phyloP scores from a whole-genome alignment of 1,140 invertebrate genomes.

The Eupeodes corollae region DNA sequence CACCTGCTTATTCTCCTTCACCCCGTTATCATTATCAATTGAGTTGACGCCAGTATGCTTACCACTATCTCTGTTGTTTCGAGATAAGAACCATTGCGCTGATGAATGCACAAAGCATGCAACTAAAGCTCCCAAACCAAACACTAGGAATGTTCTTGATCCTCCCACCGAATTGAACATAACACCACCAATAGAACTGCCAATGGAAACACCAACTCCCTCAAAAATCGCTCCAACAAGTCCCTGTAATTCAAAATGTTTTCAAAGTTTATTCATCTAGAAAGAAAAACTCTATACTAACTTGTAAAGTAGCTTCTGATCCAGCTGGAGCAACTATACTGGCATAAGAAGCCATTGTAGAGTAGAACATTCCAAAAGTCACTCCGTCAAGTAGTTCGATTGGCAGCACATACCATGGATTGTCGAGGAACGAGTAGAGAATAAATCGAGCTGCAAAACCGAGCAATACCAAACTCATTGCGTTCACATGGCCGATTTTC shows the following conservation, averaged over 20 bases:
- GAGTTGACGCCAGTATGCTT: slow-evolving; percentile 17
- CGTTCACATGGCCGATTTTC: slow-evolving; percentile 68
- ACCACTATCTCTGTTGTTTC: slow-evolving; percentile 24
- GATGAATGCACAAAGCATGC: slow-evolving; percentile 50
- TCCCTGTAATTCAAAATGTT: slow-evolving; percentile 44
- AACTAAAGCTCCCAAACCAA: slow-evolving; percentile 54
- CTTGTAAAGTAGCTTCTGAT: slow-evolving; percentile 73
- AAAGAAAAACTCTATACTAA: slow-evolving; percentile 16
- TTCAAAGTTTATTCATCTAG: neutral
- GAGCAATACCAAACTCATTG: slow-evolving; percentile 71
- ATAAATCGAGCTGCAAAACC: slow-evolving; percentile 66
- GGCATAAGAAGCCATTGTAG: slow-evolving; percentile 80
- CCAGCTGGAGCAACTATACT: slow-evolving; percentile 74
- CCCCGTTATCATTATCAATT: slow-evolving; percentile 2
- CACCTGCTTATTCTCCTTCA: slow-evolving; percentile 2
- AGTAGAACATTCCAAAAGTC: slow-evolving; percentile 80
- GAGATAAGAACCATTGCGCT: slow-evolving; percentile 39
- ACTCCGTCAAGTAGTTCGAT: slow-evolving; percentile 79
- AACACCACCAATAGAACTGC: slow-evolving; percentile 61
- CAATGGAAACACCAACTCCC: slow-evolving; percentile 66
- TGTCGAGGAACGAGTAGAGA: slow-evolving; percentile 65
- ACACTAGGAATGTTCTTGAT: slow-evolving; percentile 53
- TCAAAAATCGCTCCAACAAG: slow-evolving; percentile 76
- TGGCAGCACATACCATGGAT: slow-evolving; percentile 72
- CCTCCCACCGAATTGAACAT: slow-evolving; percentile 51